A percentile compares a stretch with the other conserved stretches of the same genome.
These are phyloP conservation scores for Acropora yongei DNA, from an alignment of 64 coral and sea anemone genomes.

Conservation along the genomic window DNA sequence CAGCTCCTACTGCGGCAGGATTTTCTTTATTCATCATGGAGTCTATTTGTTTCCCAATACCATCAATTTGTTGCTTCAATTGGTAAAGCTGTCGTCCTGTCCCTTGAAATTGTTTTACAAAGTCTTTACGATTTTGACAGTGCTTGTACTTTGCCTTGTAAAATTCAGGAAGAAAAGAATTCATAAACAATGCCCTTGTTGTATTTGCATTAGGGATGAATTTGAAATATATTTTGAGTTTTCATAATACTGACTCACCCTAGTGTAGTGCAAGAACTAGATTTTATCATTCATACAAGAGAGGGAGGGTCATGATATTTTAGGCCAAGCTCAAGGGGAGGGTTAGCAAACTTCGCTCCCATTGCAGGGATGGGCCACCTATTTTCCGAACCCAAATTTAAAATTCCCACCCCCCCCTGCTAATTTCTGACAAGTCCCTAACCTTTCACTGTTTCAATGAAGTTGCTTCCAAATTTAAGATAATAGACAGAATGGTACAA, in stretches of 20 bases:
- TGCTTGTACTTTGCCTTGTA: conserved; percentile 7
- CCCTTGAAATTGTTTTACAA: too few species aligned
- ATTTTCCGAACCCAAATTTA: conserved; percentile 3
- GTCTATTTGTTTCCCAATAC: conserved; percentile 61
- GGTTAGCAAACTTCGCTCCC: too few species aligned
- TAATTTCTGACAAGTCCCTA: too few species aligned
- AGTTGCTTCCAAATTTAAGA: too few species aligned
- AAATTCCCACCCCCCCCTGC: neutral
- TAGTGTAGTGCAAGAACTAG: too few species aligned
- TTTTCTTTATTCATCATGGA: conserved; percentile 64
- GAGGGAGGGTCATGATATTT: too few species aligned
- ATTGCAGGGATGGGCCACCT: neutral
- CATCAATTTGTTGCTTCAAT: conserved; percentile 48
- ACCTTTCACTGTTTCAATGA: too few species aligned
- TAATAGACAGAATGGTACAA: too few species aligned
- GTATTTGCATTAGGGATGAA: neutral
- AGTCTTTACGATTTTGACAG: too few species aligned
- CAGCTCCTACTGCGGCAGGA: conserved; percentile 62
- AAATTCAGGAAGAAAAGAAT: conserved; percentile 65
- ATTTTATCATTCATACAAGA: too few species aligned
- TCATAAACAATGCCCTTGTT: conserved; percentile 55
- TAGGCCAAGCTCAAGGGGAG: too few species aligned
- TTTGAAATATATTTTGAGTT: conserved; percentile 1
- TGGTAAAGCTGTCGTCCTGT: conserved; percentile 56
- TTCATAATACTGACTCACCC: conserved; percentile 11